phyloP scores from a whole-genome alignment of 2,113 vertebrate genomes.

The Sebastes schlegelii region DNA sequence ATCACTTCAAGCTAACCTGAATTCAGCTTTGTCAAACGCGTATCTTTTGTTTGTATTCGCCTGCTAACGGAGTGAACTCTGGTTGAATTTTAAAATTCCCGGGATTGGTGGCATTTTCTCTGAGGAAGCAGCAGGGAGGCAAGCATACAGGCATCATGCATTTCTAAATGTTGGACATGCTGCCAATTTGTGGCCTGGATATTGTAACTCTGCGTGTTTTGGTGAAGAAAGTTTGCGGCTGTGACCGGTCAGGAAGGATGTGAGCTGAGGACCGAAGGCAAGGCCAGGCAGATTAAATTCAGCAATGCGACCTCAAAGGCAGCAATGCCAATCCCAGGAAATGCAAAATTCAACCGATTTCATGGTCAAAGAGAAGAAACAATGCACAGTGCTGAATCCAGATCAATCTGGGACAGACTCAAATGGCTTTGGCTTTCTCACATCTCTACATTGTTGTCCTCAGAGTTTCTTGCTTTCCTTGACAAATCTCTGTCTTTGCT shows the following conservation, averaged over 20 bases:
- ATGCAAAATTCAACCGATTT: slow-evolving; percentile 34
- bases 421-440: slow-evolving; percentile 56
- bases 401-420: slow-evolving; percentile 37
- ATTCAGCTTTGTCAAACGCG: slow-evolving; percentile 9
- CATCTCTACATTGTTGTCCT: slow-evolving; percentile 5
- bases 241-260: slow-evolving; percentile 18
- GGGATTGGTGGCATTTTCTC: slow-evolving; percentile 24
- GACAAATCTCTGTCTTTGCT: slow-evolving; percentile 11
- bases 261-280: slow-evolving; percentile 12
- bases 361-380: slow-evolving; percentile 11
- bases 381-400: slow-evolving; percentile 47
- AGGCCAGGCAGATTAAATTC: slow-evolving; percentile 25
- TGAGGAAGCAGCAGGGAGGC: slow-evolving; percentile 9
- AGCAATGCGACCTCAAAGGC: slow-evolving; percentile 24
- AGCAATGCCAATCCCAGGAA: slow-evolving; percentile 27
- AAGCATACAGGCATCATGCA: slow-evolving; percentile 28
- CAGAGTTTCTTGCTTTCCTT: background rate
- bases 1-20: slow-evolving; percentile 34
- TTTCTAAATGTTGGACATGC: slow-evolving; percentile 6
- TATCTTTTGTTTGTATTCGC: background rate
- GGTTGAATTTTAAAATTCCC: slow-evolving; percentile 25
- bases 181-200: slow-evolving; percentile 11
- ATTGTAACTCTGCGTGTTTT: slow-evolving; percentile 3
- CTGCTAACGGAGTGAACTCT: background rate
- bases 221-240: background rate